Evolutionary conservation across 2,113 vertebrate species (phyloP), one percentile per base, ranked within the genome.

Genomic region (Hassar affinis): DNA sequence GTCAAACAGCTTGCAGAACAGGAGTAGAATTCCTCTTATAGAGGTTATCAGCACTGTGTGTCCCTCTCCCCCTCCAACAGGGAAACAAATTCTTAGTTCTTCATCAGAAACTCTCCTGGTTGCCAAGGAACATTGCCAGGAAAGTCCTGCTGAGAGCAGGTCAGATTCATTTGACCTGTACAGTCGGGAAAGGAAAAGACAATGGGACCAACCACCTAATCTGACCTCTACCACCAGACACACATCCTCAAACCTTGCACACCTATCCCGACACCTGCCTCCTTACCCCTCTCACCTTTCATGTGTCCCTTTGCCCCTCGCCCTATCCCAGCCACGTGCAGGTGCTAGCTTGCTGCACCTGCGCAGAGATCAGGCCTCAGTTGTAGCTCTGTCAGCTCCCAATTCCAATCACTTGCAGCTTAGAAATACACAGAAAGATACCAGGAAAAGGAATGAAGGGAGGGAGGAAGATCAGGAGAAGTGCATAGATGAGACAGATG

Each of bases 401-500:
- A 89, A 89, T 84, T 91, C 91, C 88, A 92, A 90, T 87, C 89
- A 90, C 9, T 89, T 93, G 82, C 92, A 93, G 88, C 91, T 92
- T 85, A 91, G 87, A 86, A 92, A 88, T 86, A 90, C 49, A 76
- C 85, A 54, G 80, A 51, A 57, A 84, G 72, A 76, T 88, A 90
- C 78, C 84, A 87, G 69, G 42, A 83, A 81, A 85, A 84, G 72
- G 84, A 87, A 83, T 86, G 85, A 77, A 78, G 87, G 22, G 87
- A 84, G 75, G 27, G 85, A 89, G 79, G 82, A 83, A 78, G 88
- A 84, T 85, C 85, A 89, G 79, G 89, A 93, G 78, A 89, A 90
- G 52, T 92, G 90, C 92, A 66, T 94, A 94, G 95, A 95, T 90
- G 94, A 95, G 89, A 90, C 91, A 33, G 92, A 92, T 89, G 91